phyloP scores from a whole-genome alignment of 2,888 invertebrate species.

The Petrophora chlorosata region DNA sequence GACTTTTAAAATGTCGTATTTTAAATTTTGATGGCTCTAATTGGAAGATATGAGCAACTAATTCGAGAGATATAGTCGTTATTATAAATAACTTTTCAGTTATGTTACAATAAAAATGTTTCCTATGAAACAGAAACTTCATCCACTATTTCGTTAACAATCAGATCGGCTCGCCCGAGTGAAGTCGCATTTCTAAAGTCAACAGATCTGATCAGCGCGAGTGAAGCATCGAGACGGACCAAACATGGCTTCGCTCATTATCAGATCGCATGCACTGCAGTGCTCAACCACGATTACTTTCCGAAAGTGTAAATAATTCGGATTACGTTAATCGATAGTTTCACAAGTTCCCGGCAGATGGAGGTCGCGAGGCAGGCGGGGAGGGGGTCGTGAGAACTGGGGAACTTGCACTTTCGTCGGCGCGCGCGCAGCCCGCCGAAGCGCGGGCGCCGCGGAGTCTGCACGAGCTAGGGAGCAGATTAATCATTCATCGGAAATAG shows the following conservation, averaged over 20 bases:
- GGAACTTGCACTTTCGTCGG: slow-evolving; percentile 80
- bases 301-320: slow-evolving; percentile 71
- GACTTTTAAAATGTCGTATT: not conserved
- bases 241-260: slow-evolving; percentile 55
- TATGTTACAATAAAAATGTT: no score
- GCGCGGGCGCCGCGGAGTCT: slow-evolving; percentile 73
- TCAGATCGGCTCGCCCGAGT: not conserved
- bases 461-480: slow-evolving; percentile 62
- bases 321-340: slow-evolving; percentile 67
- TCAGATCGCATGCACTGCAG: slow-evolving; percentile 53
- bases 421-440: slow-evolving; percentile 56
- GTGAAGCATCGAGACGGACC: slow-evolving; percentile 38
- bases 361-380: slow-evolving; percentile 42
- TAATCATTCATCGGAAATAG: slow-evolving; percentile 53
- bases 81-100: not conserved
- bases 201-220: slow-evolving; percentile 35
- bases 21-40: not conserved
- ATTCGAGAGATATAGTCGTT: not conserved
- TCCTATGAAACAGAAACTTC: not conserved
- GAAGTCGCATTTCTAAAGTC: slow-evolving; percentile 6
- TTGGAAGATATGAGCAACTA: not conserved
- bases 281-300: slow-evolving; percentile 54
- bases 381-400: slow-evolving; percentile 74
- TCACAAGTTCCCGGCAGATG: slow-evolving; percentile 50
- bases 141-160: not conserved